Conservation (phyloP, 2,888 invertebrate species). For the Lordiphosa fenestrarum region DNA sequence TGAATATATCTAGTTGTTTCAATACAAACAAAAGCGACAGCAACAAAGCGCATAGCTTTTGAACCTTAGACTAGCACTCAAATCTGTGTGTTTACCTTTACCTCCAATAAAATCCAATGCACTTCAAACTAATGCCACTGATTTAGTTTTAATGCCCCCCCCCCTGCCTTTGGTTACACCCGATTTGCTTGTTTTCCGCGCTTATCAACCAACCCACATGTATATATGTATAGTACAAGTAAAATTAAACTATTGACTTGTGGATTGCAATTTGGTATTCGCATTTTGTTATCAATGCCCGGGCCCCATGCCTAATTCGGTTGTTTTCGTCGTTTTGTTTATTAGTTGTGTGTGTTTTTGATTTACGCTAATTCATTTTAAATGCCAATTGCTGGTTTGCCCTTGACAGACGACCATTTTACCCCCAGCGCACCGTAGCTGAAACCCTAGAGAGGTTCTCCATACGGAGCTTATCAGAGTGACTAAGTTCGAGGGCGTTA, state of each 20-base stretch:
- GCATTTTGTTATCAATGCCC: too few relatives aligned
- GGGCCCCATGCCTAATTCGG: conserved; percentile 30
- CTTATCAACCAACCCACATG: too few relatives aligned
- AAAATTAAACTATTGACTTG: conserved; percentile 20
- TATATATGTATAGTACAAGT: not conserved
- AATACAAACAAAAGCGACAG: too few relatives aligned
- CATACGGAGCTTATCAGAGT: too few relatives aligned
- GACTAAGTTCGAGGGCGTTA: too few relatives aligned
- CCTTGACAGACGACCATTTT: conserved; percentile 11
- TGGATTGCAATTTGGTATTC: conserved; percentile 2
- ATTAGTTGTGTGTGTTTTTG: conserved; percentile 27
- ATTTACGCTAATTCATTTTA: conserved; percentile 48
- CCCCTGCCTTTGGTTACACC: too few relatives aligned
- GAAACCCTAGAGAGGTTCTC: conserved; percentile 2
- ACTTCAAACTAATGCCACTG: too few relatives aligned
- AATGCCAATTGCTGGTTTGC: conserved; percentile 30
- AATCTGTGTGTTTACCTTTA: not conserved
- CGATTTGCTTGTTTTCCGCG: too few relatives aligned
- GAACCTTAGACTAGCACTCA: too few relatives aligned
- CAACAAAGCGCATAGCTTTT: too few relatives aligned
- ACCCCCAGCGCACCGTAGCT: not conserved
- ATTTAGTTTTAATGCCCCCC: too few relatives aligned
- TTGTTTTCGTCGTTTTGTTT: conserved; percentile 41
- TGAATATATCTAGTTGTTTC: too few relatives aligned
- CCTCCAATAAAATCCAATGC: not conserved